These are phyloP conservation scores for Aradophagus sp. DNA, from an alignment of 1,140 invertebrate species.

Conservation along the genomic window DNA sequence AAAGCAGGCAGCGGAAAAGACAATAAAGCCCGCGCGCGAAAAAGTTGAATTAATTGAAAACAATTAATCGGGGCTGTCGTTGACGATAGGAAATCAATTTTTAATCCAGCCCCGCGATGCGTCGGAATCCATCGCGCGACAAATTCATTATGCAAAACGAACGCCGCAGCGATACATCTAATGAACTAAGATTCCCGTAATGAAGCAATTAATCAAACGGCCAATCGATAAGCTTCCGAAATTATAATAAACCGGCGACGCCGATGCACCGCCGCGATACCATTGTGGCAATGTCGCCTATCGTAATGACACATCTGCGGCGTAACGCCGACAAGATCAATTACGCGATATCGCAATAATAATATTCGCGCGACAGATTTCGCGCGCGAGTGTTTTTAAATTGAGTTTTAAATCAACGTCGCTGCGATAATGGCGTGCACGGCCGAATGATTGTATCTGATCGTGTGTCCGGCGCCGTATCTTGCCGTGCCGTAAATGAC, in stretches of 20 bases:
- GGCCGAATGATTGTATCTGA: constrained; percentile 41
- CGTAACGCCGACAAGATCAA: constrained; percentile 46
- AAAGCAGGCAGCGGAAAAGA: no score
- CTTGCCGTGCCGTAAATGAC: constrained; percentile 28
- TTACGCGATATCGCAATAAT: constrained; percentile 45
- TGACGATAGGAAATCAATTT: constrained; percentile 8
- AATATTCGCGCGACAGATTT: constrained; percentile 47
- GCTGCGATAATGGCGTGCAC: constrained; percentile 35
- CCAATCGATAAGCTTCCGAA: constrained; percentile 46
- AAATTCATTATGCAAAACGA: constrained; percentile 47
- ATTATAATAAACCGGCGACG: constrained; percentile 40
- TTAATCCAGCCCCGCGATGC: constrained; percentile 6
- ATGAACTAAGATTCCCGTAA: constrained; percentile 53
- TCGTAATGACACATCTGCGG: constrained; percentile 42
- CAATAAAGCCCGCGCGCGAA: no score
- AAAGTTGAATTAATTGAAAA: no score
- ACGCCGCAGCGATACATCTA: constrained; percentile 45
- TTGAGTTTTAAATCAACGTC: constrained; percentile 51
- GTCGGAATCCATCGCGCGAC: constrained; percentile 24
- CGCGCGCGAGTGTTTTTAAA: constrained; percentile 35
- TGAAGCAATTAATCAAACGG: constrained; percentile 48
- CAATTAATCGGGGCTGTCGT: no score
- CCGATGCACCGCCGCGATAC: constrained; percentile 25
- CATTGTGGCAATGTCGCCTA: constrained; percentile 38
- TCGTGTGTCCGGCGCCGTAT: constrained; percentile 26